phyloP scores from a whole-genome alignment of 2,888 invertebrate genomes.

The Linnaemya vulpina region DNA sequence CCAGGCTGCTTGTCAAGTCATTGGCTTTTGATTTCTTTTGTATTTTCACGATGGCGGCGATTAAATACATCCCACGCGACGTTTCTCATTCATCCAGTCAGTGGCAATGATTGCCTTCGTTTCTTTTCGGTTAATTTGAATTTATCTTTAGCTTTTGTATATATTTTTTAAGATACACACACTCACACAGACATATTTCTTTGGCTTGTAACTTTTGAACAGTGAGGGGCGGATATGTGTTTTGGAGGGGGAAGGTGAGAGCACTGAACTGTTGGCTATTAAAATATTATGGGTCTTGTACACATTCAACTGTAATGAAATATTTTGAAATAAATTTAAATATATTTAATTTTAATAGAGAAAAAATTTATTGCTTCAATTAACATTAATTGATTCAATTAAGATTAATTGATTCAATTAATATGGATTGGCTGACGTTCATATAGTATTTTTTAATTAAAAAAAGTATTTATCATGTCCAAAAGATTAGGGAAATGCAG shows the following conservation, averaged over 20 bases:
- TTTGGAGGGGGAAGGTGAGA: not conserved
- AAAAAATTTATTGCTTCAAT: no score
- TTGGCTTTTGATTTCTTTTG: constrained; percentile 5
- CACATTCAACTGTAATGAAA: not conserved
- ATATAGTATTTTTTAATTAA: no score
- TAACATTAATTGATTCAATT: no score
- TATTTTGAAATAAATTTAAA: not conserved
- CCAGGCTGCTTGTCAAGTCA: not conserved
- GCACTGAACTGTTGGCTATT: not conserved
- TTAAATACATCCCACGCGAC: not conserved
- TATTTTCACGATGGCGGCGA: not conserved
- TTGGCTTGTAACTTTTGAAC: not conserved
- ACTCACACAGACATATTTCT: no score
- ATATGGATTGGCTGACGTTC: no score
- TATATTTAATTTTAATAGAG: no score
- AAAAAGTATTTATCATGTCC: no score
- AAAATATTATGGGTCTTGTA: not conserved
- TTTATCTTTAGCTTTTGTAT: not conserved
- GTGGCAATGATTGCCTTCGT: constrained; percentile 2
- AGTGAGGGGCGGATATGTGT: not conserved
- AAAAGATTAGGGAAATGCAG: no score
- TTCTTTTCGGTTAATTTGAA: constrained; percentile 13
- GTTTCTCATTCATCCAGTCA: not conserved
- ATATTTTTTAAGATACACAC: not conserved
- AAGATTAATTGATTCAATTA: no score